Conservation (phyloP, 2,888 invertebrate species). For the Thereva unica region DNA sequence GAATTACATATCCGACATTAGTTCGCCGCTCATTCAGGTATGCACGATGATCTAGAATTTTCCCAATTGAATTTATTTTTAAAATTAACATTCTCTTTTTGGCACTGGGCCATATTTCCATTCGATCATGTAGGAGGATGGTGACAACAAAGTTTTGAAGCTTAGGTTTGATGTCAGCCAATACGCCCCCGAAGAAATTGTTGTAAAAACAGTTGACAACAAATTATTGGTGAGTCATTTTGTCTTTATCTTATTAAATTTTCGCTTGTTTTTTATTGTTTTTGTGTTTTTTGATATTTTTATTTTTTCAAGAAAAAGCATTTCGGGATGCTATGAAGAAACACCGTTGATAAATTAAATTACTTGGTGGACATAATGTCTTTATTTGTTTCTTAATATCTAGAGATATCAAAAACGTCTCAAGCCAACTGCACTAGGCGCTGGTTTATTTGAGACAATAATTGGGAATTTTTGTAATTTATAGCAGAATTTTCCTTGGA, state of each 20-base stretch:
- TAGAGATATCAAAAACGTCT: too few species aligned
- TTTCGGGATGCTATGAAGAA: too few species aligned
- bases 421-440: too few species aligned
- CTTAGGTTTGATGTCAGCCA: slow-evolving; percentile 96
- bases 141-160: slow-evolving; percentile 90
- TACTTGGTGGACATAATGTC: too few species aligned
- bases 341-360: too few species aligned
- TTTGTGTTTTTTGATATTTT: neutral
- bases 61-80: slow-evolving; percentile 20
- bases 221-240: slow-evolving; percentile 80
- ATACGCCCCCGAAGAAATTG: slow-evolving; percentile 96
- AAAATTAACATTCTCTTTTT: slow-evolving; percentile 26
- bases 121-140: slow-evolving; percentile 76
- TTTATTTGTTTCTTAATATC: too few species aligned
- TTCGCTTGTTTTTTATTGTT: neutral
- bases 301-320: too few species aligned
- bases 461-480: too few species aligned
- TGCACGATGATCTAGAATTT: slow-evolving; percentile 4
- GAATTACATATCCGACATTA: slow-evolving; percentile 30
- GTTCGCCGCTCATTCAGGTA: slow-evolving; percentile 35
- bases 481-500: too few species aligned
- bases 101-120: slow-evolving; percentile 13
- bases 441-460: too few species aligned
- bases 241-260: neutral
- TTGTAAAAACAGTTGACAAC: slow-evolving; percentile 97